Base-by-base conservation (phyloP, 2,888 invertebrate species). In the Amphipoea oculea region DNA sequence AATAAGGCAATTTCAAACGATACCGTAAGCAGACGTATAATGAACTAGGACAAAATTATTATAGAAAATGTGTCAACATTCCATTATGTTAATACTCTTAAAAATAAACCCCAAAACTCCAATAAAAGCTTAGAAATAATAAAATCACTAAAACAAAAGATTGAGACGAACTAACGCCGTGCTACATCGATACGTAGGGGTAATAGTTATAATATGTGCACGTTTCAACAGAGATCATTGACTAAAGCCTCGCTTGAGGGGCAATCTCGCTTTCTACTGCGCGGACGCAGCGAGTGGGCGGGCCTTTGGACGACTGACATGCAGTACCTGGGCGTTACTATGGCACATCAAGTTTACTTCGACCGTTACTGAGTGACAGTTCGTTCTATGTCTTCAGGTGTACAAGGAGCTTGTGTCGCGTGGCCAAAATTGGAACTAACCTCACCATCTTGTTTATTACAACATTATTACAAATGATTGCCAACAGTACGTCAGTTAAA, bases 21-120 rank as follows among this genome's bases (percentile, higher is more conserved):
- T 90, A 91, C 89, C 88, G 89, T 89, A 92, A 93, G 93, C 92
- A 89, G 89, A 89, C 89, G 84, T 87, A 82, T 77, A 66, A 89
- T 89, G 88, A 87, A 90, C 87, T 86, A 90, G 85, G 85, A 91
- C 89, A 91, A 89, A 90, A 88, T 89, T 86, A 85, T 88, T 88
- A 86, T 90, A 90, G 81, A 90, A 89, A 91, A 91, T 91, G 91
- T 90, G 91, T 93, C 93, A 95, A 95, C 96, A 95, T 94, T 95
- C 95, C 95, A 94, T 80, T 85, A 92, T 90, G 92, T 94, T 89
- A 88, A 93, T 93, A 93, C 89, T 90, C 93, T 93, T 94, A 95
- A 92, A 86, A 91, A 86, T 89, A 93, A 93, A 93, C 90, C 91
- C 93, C 95, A 93, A 93, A 95, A 93, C 92, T 94, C 93, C 92